phyloP scores from a whole-genome alignment of 2,113 vertebrate genomes.

The Aspiorhynchus laticeps region DNA sequence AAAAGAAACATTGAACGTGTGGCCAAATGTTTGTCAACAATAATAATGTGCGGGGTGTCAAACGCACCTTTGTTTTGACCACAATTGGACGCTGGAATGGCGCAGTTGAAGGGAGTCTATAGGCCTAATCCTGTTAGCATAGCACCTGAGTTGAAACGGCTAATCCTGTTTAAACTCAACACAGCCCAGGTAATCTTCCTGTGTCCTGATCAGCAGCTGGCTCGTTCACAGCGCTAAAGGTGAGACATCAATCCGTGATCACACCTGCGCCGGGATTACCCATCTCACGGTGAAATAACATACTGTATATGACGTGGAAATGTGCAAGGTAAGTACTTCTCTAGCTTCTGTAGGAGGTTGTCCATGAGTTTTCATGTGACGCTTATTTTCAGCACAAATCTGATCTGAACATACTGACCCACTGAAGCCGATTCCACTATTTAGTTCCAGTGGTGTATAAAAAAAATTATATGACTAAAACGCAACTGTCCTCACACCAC shows the following conservation, averaged over 20 bases:
- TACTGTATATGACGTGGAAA: not conserved
- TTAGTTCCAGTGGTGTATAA: not conserved
- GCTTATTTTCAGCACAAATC: too few relatives aligned
- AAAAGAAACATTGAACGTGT: not conserved
- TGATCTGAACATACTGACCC: not conserved
- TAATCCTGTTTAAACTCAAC: slow-evolving; percentile 72
- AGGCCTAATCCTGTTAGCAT: slow-evolving; percentile 72
- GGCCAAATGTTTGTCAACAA: not conserved
- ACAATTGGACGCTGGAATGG: slow-evolving; percentile 63
- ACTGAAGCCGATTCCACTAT: not conserved
- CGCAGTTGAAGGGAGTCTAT: slow-evolving; percentile 63
- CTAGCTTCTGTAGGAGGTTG: not conserved
- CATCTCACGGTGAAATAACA: not conserved
- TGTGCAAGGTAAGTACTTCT: slow-evolving; percentile 30
- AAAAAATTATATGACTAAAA: too few relatives aligned
- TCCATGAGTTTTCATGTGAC: slow-evolving; percentile 6
- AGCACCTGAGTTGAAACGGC: slow-evolving; percentile 72
- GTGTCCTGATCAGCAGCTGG: slow-evolving; percentile 59
- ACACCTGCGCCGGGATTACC: slow-evolving; percentile 52
- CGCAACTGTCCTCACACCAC: not conserved
- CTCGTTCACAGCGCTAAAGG: slow-evolving; percentile 53
- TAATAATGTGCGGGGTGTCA: not conserved
- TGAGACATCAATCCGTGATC: slow-evolving; percentile 54
- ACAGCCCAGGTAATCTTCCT: slow-evolving; percentile 65
- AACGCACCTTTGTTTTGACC: slow-evolving; percentile 65